A percentile compares a stretch with the other conserved stretches of the same genome.
phyloP scores from a whole-genome alignment of 2,797 vertebrate genomes.

The Pithecia hirsuta region DNA sequence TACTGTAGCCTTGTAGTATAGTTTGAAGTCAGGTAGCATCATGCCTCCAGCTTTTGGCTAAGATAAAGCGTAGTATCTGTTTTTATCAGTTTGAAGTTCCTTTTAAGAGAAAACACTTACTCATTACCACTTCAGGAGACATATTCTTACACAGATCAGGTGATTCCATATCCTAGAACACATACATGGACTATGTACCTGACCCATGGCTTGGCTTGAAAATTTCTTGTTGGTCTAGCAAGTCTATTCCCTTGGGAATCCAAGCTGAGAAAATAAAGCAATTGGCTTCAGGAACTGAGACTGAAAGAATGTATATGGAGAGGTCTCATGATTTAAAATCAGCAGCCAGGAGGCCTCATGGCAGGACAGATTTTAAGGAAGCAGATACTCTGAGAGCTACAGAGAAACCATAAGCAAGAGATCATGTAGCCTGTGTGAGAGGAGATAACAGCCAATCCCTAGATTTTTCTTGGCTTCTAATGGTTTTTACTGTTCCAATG shows the following conservation, averaged over 20 bases:
- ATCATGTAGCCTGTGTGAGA: not conserved
- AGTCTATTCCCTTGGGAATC: not conserved
- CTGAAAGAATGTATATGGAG: not conserved
- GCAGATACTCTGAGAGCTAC: not conserved
- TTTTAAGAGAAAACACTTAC: not conserved
- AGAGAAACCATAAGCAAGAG: constrained; percentile 39
- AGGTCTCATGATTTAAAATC: constrained; percentile 13
- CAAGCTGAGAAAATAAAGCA: constrained; percentile 10
- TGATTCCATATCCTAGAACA: not conserved
- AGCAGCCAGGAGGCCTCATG: not conserved
- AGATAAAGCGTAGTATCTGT: no score
- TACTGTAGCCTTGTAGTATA: no score
- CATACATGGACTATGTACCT: not conserved
- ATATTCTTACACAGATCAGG: not conserved
- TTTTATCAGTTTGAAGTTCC: not conserved
- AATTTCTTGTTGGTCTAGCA: not conserved
- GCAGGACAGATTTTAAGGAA: constrained; percentile 28
- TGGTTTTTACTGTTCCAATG: not conserved
- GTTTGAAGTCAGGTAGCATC: no score
- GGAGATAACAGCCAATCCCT: not conserved
- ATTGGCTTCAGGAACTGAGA: not conserved
- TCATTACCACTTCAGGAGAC: not conserved
- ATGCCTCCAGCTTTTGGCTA: no score
- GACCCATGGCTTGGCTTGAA: not conserved
- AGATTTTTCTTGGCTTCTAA: not conserved